Evolutionary conservation across 2,113 vertebrate genomes (phyloP).

Genomic region (Bungarus multicinctus): DNA sequence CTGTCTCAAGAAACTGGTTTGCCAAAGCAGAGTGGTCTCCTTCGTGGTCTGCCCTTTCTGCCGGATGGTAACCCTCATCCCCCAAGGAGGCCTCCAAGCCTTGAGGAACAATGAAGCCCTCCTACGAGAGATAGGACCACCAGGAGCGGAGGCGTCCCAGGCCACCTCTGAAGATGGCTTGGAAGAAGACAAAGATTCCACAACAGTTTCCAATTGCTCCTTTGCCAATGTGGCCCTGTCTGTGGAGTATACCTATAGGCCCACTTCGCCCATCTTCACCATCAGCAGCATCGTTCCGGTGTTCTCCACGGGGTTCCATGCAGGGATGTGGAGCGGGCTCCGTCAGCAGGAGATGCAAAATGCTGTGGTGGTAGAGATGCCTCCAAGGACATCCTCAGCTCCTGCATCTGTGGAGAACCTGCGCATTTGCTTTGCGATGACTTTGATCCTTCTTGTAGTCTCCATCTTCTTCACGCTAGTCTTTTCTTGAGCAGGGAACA

Average conservation of each 20-base stretch:
- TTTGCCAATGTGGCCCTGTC: background rate
- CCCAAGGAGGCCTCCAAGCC: slow-evolving; percentile 21
- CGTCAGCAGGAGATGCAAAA: slow-evolving; percentile 24
- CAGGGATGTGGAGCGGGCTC: background rate
- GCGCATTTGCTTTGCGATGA: slow-evolving; percentile 60
- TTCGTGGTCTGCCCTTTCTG: slow-evolving; percentile 51
- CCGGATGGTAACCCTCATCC: slow-evolving; percentile 29
- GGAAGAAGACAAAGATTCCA: background rate
- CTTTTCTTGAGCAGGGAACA: slow-evolving; percentile 57
- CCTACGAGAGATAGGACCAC: background rate
- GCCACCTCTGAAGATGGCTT: background rate
- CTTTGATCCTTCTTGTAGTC: slow-evolving; percentile 60
- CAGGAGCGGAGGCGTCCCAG: background rate
- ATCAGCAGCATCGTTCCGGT: slow-evolving; percentile 46
- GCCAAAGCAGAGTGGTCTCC: background rate
- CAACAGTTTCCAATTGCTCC: rapidly evolving
- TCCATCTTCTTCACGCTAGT: slow-evolving; percentile 63
- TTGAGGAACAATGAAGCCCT: slow-evolving; percentile 25
- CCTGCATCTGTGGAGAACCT: slow-evolving; percentile 60
- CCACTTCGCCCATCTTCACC: slow-evolving; percentile 30
- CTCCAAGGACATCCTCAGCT: slow-evolving; percentile 28
- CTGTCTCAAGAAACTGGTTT: slow-evolving; percentile 53
- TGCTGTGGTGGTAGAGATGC: slow-evolving; percentile 53
- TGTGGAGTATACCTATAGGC: background rate
- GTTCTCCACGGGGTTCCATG: background rate